phyloP scores from a whole-genome alignment of 2,888 invertebrate species.

The Plebejus argus region DNA sequence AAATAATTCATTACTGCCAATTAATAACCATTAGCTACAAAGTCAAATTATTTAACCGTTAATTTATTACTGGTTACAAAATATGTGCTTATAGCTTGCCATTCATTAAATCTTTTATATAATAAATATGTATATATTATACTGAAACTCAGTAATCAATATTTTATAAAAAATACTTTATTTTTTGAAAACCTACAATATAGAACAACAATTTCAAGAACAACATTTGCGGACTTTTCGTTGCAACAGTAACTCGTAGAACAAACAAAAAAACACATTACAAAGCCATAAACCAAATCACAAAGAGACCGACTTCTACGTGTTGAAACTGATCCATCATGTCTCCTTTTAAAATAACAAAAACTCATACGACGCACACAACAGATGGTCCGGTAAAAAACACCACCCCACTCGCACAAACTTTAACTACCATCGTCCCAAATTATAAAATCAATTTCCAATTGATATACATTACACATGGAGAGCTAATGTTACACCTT shows the following conservation, averaged over 20 bases:
- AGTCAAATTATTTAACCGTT: too few species aligned
- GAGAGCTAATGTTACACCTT: slow-evolving; percentile 73
- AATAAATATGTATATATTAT: too few species aligned
- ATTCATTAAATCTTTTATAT: too few species aligned
- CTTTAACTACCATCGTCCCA: slow-evolving; percentile 20
- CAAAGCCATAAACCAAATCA: slow-evolving; percentile 76
- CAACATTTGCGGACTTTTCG: slow-evolving; percentile 43
- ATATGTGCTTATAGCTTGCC: too few species aligned
- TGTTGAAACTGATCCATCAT: slow-evolving; percentile 81
- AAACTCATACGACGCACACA: slow-evolving; percentile 73
- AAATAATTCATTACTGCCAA: not conserved
- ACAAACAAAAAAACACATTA: slow-evolving; percentile 80
- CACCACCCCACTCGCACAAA: slow-evolving; percentile 59
- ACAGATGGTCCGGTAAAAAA: slow-evolving; percentile 79
- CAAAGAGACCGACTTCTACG: slow-evolving; percentile 77
- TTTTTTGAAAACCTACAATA: not conserved
- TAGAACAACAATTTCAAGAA: not conserved
- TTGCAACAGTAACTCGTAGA: slow-evolving; percentile 70
- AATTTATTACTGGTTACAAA: not conserved
- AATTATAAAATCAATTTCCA: slow-evolving; percentile 55
- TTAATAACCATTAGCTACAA: too few species aligned
- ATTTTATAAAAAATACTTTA: too few species aligned
- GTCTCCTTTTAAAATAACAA: slow-evolving; percentile 79
- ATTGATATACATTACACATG: slow-evolving; percentile 68
- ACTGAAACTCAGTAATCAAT: too few species aligned